Evolutionary conservation across 2,797 vertebrate species (phyloP).

Genomic region (Hozukius guyotensis): DNA sequence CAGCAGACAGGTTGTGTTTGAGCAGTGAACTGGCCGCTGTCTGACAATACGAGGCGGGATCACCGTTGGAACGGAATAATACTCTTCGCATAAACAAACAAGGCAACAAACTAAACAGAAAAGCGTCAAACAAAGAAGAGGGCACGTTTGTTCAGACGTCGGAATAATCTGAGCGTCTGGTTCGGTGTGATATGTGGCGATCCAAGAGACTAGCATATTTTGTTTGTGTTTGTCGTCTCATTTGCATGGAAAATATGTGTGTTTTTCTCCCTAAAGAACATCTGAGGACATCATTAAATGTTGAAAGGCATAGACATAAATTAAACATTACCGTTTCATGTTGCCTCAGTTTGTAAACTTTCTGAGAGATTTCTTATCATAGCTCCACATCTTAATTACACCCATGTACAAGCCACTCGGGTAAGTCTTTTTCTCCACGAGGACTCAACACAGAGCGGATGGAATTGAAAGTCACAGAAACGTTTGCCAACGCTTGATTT

Average conservation of each 20-base stretch:
- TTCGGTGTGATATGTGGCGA: conserved; percentile 61
- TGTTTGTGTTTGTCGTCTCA: conserved; percentile 75
- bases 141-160: conserved; percentile 60
- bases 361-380: conserved; percentile 44
- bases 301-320: conserved; percentile 67
- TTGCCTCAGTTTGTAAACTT: conserved; percentile 59
- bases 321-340: conserved; percentile 64
- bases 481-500: conserved; percentile 27
- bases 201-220: conserved; percentile 57
- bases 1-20: conserved; percentile 14
- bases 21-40: conserved; percentile 6
- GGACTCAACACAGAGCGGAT: conserved; percentile 14
- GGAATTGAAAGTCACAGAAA: conserved; percentile 10
- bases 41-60: conserved; percentile 27
- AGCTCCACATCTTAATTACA: conserved; percentile 56
- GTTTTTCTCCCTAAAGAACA: conserved; percentile 60
- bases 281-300: conserved; percentile 72
- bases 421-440: conserved; percentile 4
- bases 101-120: conserved; percentile 56
- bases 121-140: conserved; percentile 55
- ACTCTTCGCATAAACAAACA: conserved; percentile 52
- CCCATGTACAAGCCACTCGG: conserved; percentile 37
- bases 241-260: conserved; percentile 72
- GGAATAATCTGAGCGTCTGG: conserved; percentile 62
- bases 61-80: conserved; percentile 37